A percentile compares a stretch with the other conserved stretches of the same genome.
These are phyloP conservation scores for Synergus gifuensis DNA, from an alignment of 2,888 invertebrate species.

Conservation along the genomic window DNA sequence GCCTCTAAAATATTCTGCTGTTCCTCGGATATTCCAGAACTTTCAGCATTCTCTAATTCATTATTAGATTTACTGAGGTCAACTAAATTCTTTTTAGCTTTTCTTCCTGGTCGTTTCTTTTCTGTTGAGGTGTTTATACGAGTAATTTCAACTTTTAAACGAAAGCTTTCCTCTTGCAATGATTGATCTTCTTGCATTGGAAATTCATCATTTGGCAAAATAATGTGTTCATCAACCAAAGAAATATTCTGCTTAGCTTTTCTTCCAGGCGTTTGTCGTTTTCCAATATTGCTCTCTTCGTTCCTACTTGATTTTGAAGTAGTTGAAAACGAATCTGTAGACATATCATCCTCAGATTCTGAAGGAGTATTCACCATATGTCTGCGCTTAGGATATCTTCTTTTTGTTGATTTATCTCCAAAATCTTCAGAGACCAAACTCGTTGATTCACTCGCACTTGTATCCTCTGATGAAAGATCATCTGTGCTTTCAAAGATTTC, in stretches of 20 bases:
- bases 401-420: neutral
- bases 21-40: neutral
- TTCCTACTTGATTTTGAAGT: neutral
- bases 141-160: neutral
- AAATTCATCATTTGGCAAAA: constrained; percentile 52
- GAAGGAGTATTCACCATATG: neutral
- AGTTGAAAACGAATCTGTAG: neutral
- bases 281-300: neutral
- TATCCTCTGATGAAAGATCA: constrained; percentile 18
- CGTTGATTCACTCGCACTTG: constrained; percentile 15
- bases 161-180: neutral
- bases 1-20: neutral
- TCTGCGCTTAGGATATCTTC: constrained; percentile 31
- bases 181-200: neutral
- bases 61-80: neutral
- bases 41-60: neutral
- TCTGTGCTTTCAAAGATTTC: constrained; percentile 45
- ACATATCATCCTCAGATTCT: constrained; percentile 25
- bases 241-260: constrained; percentile 56
- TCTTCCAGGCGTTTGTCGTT: constrained; percentile 32
- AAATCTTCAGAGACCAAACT: constrained; percentile 8
- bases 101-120: constrained; percentile 28
- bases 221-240: constrained; percentile 56
- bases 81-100: constrained; percentile 48
- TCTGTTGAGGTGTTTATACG: neutral